Conservation (phyloP, 2,888 invertebrate genomes). For the Dasysyrphus tricinctus region DNA sequence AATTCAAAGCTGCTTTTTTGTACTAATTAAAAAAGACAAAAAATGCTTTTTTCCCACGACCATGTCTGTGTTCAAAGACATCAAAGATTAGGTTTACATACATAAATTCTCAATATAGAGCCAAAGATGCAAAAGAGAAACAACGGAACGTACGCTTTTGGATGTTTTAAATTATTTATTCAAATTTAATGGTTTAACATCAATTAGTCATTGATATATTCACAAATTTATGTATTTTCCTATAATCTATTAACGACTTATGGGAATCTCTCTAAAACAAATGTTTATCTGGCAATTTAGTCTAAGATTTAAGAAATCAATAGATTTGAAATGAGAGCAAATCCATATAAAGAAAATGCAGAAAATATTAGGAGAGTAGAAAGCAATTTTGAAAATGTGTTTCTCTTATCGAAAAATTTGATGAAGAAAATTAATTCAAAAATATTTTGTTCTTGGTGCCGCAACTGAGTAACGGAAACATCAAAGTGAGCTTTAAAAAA, state of each 20-base stretch:
- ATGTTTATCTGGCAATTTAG: too few species aligned
- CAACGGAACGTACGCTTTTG: neutral
- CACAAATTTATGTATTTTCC: neutral
- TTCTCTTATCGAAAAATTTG: too few species aligned
- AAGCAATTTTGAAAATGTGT: too few species aligned
- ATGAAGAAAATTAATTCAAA: too few species aligned
- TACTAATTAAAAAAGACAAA: neutral
- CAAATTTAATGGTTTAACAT: conserved; percentile 4
- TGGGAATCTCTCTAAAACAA: neutral
- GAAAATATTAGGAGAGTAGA: too few species aligned
- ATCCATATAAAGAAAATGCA: too few species aligned
- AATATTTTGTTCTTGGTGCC: too few species aligned
- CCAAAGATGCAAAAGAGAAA: conserved; percentile 11
- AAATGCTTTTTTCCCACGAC: conserved; percentile 7
- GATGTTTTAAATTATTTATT: conserved; percentile 3
- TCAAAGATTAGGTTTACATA: neutral
- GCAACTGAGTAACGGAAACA: too few species aligned
- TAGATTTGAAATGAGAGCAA: too few species aligned
- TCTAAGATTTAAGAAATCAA: too few species aligned
- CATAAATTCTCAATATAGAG: neutral
- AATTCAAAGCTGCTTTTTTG: neutral
- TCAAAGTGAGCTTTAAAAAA: too few species aligned
- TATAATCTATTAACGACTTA: neutral
- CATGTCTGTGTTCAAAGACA: neutral
- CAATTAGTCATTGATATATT: conserved; percentile 9